Evolutionary conservation across 2,888 invertebrate species (phyloP), one percentile per base, ranked within the genome.

Genomic region (Orgyia antiqua): DNA sequence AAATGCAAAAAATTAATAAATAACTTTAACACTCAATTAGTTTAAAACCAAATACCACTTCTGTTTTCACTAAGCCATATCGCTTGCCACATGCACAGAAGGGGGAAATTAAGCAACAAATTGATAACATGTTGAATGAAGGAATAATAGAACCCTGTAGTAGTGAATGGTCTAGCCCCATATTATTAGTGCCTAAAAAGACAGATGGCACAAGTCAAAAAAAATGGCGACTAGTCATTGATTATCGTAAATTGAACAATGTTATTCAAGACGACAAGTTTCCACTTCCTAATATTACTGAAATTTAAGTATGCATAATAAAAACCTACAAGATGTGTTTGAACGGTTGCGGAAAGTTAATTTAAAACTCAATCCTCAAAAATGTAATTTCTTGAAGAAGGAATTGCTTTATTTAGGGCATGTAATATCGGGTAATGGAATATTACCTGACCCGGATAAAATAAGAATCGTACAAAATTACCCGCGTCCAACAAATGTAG

Each of bases 331-430:
- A 6, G 8, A n/a, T 13, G 15, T 29, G 8, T 29, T 29, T 12
- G 29, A 29, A 23, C 20, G 29, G 13, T 13, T 29, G 6, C 21
- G 29, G 23, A 20, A 29, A 15, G 13, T 29, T 5, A 29, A 29
- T n/a, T 20, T 29, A 13, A 29, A 29, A 21, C 9, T 19, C 3
- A 15, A 15, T 15, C 15, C 15, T 4, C 15, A 15, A 15, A 3
- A 13, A 27, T 15, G 13, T 4, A 4, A 21, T 9, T 21, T 21
- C 10, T 21, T 21, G 21, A 21, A 21, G n/a, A 21, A 21, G n/a
- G 4, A 20, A 13, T 5, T 15, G 6, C 15, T 19, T 2, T 19
- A 19, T 19, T 19, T 19, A 8, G 19, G 4, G 2, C 19, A 19
- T 8, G 19, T 19, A 5, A n/a, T 19, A 4, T 19, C 19, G 3